Conservation (phyloP, 2,113 vertebrate genomes). For the Mormyrus lacerda region DNA sequence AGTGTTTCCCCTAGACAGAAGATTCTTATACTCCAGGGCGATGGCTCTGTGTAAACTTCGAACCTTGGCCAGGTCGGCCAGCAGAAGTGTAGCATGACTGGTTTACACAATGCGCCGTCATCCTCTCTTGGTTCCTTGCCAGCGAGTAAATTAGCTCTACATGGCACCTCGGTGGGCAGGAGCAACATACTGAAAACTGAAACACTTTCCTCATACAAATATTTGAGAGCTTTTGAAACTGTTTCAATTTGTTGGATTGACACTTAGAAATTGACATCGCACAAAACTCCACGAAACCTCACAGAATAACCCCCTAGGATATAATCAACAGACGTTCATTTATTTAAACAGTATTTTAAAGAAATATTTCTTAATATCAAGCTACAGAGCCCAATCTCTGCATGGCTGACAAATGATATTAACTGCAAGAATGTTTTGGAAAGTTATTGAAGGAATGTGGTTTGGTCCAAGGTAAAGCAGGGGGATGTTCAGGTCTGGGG, state of each 20-base stretch:
- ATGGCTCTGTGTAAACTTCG: neutral
- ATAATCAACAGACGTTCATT: neutral
- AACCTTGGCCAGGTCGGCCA: neutral
- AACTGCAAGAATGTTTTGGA: constrained; percentile 24
- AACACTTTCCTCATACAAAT: neutral
- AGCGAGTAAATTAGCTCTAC: neutral
- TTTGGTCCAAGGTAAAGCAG: constrained; percentile 23
- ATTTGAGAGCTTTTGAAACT: neutral
- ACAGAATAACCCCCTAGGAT: neutral
- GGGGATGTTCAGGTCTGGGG: neutral
- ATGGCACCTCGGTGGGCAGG: neutral
- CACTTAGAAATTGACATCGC: neutral
- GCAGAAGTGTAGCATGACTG: constrained; percentile 1
- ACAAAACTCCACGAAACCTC: neutral
- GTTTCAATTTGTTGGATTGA: neutral
- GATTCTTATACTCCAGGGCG: neutral
- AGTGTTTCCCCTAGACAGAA: neutral
- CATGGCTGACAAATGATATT: constrained; percentile 8
- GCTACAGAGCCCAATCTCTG: neutral
- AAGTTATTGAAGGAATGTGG: constrained; percentile 27
- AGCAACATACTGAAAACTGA: neutral
- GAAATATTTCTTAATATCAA: neutral
- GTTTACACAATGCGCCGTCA: neutral
- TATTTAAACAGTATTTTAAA: neutral
- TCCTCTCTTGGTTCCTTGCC: neutral